A percentile compares a stretch with the other conserved stretches of the same genome.
Conservation (phyloP, 2,113 vertebrate genomes). For the Propithecus coquereli region DNA sequence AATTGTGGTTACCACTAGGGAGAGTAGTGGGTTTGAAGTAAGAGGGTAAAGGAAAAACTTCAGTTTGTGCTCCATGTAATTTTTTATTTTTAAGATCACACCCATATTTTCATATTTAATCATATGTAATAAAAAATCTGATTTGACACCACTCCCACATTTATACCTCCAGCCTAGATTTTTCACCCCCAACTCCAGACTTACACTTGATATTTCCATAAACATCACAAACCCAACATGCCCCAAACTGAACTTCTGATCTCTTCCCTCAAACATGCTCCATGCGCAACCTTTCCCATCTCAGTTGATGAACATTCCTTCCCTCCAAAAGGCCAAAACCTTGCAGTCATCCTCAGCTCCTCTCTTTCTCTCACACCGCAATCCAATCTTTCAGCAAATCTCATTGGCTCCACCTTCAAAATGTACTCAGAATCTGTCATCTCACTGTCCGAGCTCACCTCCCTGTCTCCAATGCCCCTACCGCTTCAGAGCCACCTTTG, state of each 20-base stretch:
- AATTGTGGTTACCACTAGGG: background rate
- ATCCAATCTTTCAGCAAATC: background rate
- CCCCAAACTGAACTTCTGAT: background rate
- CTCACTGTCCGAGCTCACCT: background rate
- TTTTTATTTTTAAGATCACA: conserved; percentile 13
- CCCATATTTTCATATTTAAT: conserved; percentile 10
- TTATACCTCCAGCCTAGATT: background rate
- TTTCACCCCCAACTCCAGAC: background rate
- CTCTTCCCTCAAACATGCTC: background rate
- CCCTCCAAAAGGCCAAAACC: background rate
- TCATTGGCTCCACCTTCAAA: background rate
- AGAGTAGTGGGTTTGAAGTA: background rate
- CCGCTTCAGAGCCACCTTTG: background rate
- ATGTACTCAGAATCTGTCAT: background rate
- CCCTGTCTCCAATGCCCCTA: background rate
- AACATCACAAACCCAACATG: background rate
- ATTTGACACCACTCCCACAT: background rate
- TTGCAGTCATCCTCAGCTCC: background rate
- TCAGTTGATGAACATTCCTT: background rate
- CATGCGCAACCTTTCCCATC: background rate
- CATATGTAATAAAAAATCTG: background rate
- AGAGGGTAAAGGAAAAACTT: background rate
- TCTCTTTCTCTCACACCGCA: background rate
- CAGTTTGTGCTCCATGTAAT: background rate
- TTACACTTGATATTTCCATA: background rate